phyloP scores from a whole-genome alignment of 2,797 vertebrate species.

The Tolypeutes matacus region DNA sequence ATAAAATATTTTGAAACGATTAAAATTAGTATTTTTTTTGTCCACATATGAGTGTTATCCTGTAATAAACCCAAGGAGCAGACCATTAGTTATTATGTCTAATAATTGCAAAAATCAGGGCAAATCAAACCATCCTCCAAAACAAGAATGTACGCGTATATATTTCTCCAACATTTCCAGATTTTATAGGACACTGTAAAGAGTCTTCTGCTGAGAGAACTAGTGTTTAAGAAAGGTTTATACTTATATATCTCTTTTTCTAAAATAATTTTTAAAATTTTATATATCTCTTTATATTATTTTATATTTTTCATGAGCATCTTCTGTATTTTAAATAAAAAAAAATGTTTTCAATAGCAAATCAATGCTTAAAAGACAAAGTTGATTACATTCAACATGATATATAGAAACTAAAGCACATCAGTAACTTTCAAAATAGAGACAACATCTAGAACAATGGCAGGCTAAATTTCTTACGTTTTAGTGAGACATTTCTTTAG shows the following conservation, averaged over 20 bases:
- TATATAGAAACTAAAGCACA: not conserved
- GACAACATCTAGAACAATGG: no score
- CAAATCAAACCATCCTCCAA: not conserved
- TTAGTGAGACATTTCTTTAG: no score
- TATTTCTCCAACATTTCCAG: conserved; percentile 7
- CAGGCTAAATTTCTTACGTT: no score
- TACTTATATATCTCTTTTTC: no score
- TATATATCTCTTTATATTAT: not conserved
- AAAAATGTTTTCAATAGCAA: not conserved
- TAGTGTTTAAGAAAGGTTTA: not conserved
- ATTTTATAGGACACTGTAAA: not conserved
- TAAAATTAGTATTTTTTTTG: not conserved
- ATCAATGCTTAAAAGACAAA: not conserved
- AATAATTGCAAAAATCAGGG: not conserved
- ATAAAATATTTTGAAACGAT: not conserved
- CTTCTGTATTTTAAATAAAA: not conserved
- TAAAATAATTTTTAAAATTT: no score
- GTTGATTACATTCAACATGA: not conserved
- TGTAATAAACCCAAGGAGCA: not conserved
- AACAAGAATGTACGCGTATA: not conserved
- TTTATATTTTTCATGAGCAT: not conserved
- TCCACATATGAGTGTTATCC: not conserved
- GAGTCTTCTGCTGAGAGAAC: not conserved
- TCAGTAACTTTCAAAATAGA: not conserved
- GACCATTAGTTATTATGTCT: not conserved